Evolutionary conservation across 1,140 invertebrate species (phyloP).

Genomic region (Leucophenga varia): DNA sequence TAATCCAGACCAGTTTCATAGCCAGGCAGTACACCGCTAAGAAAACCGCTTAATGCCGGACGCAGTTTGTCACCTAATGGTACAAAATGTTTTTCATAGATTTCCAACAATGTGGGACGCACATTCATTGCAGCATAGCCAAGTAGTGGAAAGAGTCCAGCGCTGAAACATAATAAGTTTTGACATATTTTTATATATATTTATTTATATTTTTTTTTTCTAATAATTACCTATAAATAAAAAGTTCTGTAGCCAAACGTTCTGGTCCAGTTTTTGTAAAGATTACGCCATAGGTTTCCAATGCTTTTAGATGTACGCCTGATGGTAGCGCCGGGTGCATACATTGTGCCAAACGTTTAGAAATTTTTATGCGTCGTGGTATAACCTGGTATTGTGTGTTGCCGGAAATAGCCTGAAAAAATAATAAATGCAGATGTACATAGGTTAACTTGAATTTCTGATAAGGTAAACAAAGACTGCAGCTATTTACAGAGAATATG

Average conservation of each 20-base stretch:
- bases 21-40: slow-evolving; percentile 81
- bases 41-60: slow-evolving; percentile 84
- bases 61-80: slow-evolving; percentile 77
- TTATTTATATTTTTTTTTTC: slow-evolving; percentile 5
- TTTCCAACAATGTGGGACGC: slow-evolving; percentile 76
- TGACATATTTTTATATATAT: not conserved
- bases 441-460: no score
- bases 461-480: no score
- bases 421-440: not conserved
- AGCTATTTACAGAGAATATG: no score
- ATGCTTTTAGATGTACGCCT: slow-evolving; percentile 89
- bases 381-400: slow-evolving; percentile 88
- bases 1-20: slow-evolving; percentile 91
- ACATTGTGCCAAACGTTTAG: slow-evolving; percentile 91
- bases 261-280: slow-evolving; percentile 88
- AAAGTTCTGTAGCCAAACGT: slow-evolving; percentile 79
- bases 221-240: slow-evolving; percentile 75
- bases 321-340: slow-evolving; percentile 91
- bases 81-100: slow-evolving; percentile 92
- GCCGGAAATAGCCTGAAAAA: slow-evolving; percentile 67
- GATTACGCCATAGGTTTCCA: slow-evolving; percentile 93
- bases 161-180: slow-evolving; percentile 22
- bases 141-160: slow-evolving; percentile 87
- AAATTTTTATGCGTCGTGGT: slow-evolving; percentile 86
- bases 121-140: slow-evolving; percentile 91